Percentiles rank a stretch among this genome's conserved stretches.
These are phyloP conservation scores for Grantiella picta DNA, from an alignment of 2,113 vertebrate genomes.

Conservation along the genomic window DNA sequence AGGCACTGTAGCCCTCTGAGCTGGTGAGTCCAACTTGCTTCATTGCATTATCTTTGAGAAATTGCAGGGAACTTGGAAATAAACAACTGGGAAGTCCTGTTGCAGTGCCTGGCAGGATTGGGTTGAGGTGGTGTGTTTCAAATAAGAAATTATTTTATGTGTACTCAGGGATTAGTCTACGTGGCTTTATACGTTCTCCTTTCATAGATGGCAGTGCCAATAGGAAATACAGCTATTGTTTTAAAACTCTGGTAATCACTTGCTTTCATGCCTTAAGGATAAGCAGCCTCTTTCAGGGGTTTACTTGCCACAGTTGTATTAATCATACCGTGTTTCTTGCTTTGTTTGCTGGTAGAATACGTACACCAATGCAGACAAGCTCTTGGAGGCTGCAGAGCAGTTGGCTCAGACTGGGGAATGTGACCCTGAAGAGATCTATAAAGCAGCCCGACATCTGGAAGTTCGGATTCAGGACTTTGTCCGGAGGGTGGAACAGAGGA, in stretches of 20 bases:
- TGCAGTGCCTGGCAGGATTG: slow-evolving; percentile 13
- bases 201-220: background rate
- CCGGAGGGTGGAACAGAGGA: slow-evolving; percentile 93
- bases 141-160: background rate
- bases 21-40: slow-evolving; percentile 23
- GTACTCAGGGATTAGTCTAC: background rate
- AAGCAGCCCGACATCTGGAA: slow-evolving; percentile 96
- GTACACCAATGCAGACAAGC: slow-evolving; percentile 97
- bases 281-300: background rate
- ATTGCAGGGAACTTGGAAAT: slow-evolving; percentile 42
- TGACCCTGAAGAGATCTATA: slow-evolving; percentile 99
- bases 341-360: slow-evolving; percentile 86
- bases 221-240: slow-evolving; percentile 1
- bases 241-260: slow-evolving; percentile 17
- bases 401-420: slow-evolving; percentile 97
- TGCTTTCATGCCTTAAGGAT: background rate
- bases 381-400: slow-evolving; percentile 96
- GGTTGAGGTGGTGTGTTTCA: slow-evolving; percentile 4
- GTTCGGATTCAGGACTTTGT: slow-evolving; percentile 98
- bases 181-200: background rate
- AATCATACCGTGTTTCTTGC: slow-evolving; percentile 61
- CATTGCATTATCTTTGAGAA: slow-evolving; percentile 53
- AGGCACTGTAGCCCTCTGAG: background rate
- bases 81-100: slow-evolving; percentile 1
- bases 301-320: slow-evolving; percentile 8